Evolutionary conservation across 2,797 vertebrate genomes (phyloP).

Genomic region (Hydrolagus colliei): DNA sequence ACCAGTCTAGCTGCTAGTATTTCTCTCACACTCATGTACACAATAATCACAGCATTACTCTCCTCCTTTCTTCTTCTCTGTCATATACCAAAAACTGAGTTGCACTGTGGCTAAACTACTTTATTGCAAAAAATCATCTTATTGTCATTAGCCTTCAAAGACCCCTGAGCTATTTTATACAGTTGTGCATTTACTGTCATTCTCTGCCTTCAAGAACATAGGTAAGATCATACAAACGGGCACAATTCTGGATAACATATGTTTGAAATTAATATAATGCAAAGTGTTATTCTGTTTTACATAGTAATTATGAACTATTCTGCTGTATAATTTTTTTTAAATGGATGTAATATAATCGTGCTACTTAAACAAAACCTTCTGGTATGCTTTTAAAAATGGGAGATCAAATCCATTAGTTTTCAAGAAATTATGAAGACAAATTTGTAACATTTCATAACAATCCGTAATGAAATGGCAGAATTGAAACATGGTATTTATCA

Average conservation of each 20-base stretch:
- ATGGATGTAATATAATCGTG: background rate
- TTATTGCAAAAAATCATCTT: background rate
- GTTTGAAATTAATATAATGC: background rate
- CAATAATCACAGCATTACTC: constrained; percentile 23
- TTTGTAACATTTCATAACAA: too few species aligned
- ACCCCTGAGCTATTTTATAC: background rate
- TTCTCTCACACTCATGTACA: constrained; percentile 25
- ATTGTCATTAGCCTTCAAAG: background rate
- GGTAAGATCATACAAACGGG: background rate
- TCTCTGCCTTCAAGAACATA: background rate
- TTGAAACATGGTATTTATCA: too few species aligned
- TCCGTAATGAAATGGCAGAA: too few species aligned
- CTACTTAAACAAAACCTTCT: background rate
- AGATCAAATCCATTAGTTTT: background rate
- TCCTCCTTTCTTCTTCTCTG: background rate
- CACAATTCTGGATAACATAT: background rate
- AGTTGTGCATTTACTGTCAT: background rate
- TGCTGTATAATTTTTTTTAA: background rate
- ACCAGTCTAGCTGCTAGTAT: constrained; percentile 27
- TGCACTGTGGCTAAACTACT: background rate
- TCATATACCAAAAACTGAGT: background rate
- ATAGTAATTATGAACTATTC: background rate
- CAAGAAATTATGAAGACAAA: background rate
- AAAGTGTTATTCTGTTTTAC: background rate
- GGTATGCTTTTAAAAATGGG: background rate